These are phyloP conservation scores for Columba livia DNA, from an alignment of 2,113 vertebrate species.

Conservation along the genomic window DNA sequence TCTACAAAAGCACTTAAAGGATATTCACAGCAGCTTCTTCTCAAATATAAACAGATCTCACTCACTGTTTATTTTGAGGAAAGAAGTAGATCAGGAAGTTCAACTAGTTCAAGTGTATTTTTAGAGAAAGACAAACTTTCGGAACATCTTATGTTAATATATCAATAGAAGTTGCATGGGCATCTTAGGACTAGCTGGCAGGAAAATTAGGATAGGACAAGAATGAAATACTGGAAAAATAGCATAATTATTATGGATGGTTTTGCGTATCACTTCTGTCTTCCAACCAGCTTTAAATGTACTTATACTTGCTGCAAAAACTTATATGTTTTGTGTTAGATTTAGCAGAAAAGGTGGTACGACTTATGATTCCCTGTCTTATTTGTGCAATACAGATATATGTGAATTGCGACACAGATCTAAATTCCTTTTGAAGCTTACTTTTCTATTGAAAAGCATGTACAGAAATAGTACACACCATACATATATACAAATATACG, in stretches of 20 bases:
- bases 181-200: background rate
- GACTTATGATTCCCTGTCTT: background rate
- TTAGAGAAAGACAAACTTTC: background rate
- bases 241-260: background rate
- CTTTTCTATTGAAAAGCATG: background rate
- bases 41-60: background rate
- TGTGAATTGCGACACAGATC: background rate
- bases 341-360: background rate
- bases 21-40: background rate
- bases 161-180: background rate
- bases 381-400: background rate
- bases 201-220: background rate
- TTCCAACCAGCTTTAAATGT: background rate
- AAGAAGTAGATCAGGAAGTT: slow-evolving; percentile 53
- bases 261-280: background rate
- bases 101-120: slow-evolving; percentile 6
- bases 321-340: background rate
- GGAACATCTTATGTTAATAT: background rate
- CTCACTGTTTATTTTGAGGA: slow-evolving; percentile 24
- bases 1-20: background rate
- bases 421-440: background rate
- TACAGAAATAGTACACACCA: background rate
- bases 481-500: background rate
- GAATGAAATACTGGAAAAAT: background rate
- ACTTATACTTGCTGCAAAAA: background rate